Evolutionary conservation across 2,797 vertebrate genomes (phyloP).

Genomic region (Acestrorhynchus altus): DNA sequence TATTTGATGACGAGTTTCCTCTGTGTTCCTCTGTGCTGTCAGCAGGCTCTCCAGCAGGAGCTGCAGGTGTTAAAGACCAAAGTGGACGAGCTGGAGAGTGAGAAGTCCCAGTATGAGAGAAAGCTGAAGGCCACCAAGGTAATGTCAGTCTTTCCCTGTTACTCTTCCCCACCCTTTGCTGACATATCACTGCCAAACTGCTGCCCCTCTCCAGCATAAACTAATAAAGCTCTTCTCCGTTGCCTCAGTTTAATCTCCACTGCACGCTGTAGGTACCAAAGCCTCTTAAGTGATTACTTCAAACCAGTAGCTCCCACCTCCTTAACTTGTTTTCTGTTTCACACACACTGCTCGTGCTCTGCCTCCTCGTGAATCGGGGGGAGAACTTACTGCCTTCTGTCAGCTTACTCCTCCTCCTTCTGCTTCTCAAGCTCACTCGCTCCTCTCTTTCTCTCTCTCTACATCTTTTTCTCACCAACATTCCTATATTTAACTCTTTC

Average conservation of each 20-base stretch:
- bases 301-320: constrained; percentile 42
- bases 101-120: constrained; percentile 91
- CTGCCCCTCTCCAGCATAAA: background rate
- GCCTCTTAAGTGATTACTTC: constrained; percentile 14
- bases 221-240: background rate
- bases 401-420: constrained; percentile 60
- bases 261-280: background rate
- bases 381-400: constrained; percentile 55
- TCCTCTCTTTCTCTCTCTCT: constrained; percentile 17
- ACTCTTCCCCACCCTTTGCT: background rate
- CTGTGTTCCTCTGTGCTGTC: constrained; percentile 37
- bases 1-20: constrained; percentile 7
- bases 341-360: background rate
- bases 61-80: constrained; percentile 87
- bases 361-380: background rate
- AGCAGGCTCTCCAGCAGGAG: constrained; percentile 88
- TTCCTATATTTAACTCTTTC: no score
- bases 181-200: background rate
- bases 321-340: background rate
- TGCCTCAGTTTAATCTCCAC: background rate
- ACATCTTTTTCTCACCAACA: no score
- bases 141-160: constrained; percentile 50
- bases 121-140: constrained; percentile 95
- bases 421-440: constrained; percentile 19
- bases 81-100: constrained; percentile 92